These are phyloP conservation scores for Hipparchia semele DNA, from an alignment of 2,888 invertebrate species.

Conservation along the genomic window DNA sequence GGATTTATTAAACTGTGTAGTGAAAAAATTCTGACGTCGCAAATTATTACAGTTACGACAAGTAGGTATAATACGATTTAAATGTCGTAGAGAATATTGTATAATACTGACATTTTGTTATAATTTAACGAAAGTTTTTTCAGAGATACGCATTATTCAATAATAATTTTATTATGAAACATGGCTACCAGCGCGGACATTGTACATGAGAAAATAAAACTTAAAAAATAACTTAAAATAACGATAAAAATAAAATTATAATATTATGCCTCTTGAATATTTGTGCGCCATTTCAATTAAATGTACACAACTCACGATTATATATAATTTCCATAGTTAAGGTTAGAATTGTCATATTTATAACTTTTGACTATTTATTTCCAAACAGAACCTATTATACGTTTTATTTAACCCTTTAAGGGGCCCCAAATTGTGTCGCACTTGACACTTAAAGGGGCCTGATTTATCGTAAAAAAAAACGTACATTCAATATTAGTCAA, in stretches of 20 bases:
- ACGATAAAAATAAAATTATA: slow-evolving; percentile 16
- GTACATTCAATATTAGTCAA: not conserved
- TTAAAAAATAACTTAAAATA: slow-evolving; percentile 25
- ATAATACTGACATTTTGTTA: slow-evolving; percentile 27
- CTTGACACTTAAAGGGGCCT: not conserved
- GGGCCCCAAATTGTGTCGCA: not conserved
- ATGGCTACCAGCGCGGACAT: slow-evolving; percentile 35
- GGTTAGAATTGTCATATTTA: not conserved
- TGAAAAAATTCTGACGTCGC: not conserved
- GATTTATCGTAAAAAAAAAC: not conserved
- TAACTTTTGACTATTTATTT: not conserved
- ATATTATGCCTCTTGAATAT: slow-evolving; percentile 12
- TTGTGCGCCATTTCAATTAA: slow-evolving; percentile 7
- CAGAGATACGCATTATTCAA: slow-evolving; percentile 16
- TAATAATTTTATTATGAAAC: slow-evolving; percentile 5
- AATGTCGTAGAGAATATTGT: not conserved
- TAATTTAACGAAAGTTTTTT: not conserved
- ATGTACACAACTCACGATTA: not conserved
- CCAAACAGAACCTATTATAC: not conserved
- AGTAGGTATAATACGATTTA: not conserved
- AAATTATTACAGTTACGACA: not conserved
- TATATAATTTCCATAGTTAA: not conserved
- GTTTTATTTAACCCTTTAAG: not conserved
- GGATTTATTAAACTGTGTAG: not conserved
- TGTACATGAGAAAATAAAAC: slow-evolving; percentile 31